phyloP scores from a whole-genome alignment of 92 coral and sea anemone genomes.

The Blastomussa wellsi region DNA sequence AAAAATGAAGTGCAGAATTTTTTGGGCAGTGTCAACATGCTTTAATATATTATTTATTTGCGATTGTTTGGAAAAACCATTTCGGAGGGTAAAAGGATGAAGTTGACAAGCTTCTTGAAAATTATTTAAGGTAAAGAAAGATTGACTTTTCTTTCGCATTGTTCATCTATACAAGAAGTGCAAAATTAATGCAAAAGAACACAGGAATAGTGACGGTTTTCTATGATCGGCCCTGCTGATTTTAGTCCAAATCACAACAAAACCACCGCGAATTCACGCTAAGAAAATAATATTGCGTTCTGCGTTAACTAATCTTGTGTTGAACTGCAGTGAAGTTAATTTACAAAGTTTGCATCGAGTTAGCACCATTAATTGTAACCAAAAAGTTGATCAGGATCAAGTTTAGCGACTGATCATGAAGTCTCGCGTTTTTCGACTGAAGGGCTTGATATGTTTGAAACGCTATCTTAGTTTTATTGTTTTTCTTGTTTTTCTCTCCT shows the following conservation, averaged over 20 bases:
- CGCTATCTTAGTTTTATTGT: neutral
- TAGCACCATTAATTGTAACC: neutral
- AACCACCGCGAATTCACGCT: conserved; percentile 7
- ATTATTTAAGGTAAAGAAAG: neutral
- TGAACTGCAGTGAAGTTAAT: neutral
- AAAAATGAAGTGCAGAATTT: neutral
- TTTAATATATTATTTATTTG: conserved; percentile 25
- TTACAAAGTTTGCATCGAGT: neutral
- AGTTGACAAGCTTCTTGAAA: neutral
- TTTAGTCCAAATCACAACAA: conserved; percentile 35
- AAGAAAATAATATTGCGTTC: neutral
- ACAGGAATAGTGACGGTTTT: neutral
- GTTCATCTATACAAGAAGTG: neutral
- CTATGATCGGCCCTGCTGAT: conserved; percentile 18
- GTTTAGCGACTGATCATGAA: neutral
- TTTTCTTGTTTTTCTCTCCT: neutral
- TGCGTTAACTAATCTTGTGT: neutral
- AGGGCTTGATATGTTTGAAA: neutral
- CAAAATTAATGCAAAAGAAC: neutral
- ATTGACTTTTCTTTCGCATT: neutral
- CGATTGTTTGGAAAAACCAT: conserved; percentile 16
- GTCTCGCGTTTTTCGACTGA: neutral
- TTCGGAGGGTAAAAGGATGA: neutral
- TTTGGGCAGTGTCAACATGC: conserved; percentile 13
- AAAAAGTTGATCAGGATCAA: neutral